These are phyloP conservation scores for Syritta pipiens DNA, from an alignment of 2,888 invertebrate genomes.

Conservation along the genomic window DNA sequence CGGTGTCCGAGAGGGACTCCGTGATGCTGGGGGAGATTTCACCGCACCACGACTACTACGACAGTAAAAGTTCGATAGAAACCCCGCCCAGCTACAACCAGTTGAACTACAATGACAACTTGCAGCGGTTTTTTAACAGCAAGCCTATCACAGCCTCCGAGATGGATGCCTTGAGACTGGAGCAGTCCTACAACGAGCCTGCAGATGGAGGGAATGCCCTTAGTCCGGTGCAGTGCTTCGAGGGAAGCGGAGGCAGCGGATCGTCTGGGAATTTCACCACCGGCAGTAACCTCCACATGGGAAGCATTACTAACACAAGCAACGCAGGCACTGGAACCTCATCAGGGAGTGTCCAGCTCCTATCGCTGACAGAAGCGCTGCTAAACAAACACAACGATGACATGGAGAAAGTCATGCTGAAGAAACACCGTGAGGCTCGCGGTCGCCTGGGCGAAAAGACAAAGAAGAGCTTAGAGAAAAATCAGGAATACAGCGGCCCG, in stretches of 20 bases:
- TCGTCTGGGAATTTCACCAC: slow-evolving; percentile 83
- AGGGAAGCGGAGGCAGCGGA: slow-evolving; percentile 83
- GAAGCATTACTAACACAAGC: slow-evolving; percentile 80
- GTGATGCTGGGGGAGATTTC: slow-evolving; percentile 92
- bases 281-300: slow-evolving; percentile 81
- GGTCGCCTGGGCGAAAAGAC: slow-evolving; percentile 80
- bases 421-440: slow-evolving; percentile 84
- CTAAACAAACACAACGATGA: slow-evolving; percentile 87
- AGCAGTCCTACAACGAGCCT: slow-evolving; percentile 78
- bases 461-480: slow-evolving; percentile 76
- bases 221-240: slow-evolving; percentile 76
- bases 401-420: slow-evolving; percentile 89
- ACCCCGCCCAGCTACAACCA: slow-evolving; percentile 91
- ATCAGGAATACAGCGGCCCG: slow-evolving; percentile 75
- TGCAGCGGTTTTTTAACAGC: slow-evolving; percentile 85
- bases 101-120: slow-evolving; percentile 91
- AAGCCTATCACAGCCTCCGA: slow-evolving; percentile 83
- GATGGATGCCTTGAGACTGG: slow-evolving; percentile 80
- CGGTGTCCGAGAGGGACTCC: slow-evolving; percentile 85
- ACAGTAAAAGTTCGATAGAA: slow-evolving; percentile 89
- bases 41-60: slow-evolving; percentile 89
- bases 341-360: slow-evolving; percentile 79
- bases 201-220: slow-evolving; percentile 72
- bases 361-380: slow-evolving; percentile 82
- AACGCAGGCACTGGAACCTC: slow-evolving; percentile 78